Percentiles rank a stretch among this genome's conserved stretches.
phyloP scores from a whole-genome alignment of 2,797 vertebrate genomes.

The Australoheros facetus region DNA sequence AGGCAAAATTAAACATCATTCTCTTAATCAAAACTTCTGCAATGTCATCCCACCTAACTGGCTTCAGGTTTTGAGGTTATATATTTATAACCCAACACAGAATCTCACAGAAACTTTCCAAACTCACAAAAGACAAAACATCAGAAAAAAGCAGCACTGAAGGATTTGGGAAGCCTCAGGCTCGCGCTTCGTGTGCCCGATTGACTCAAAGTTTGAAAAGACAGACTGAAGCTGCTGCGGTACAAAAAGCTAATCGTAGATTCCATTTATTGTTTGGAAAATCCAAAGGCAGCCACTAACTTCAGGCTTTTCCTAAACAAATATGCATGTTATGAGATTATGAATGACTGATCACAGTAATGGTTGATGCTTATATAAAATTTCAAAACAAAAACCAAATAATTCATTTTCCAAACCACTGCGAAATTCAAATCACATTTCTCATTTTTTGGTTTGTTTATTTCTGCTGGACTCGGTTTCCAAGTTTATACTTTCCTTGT shows the following conservation, averaged over 20 bases:
- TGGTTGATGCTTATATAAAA: not conserved
- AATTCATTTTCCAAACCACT: not conserved
- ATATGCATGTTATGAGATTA: slow-evolving; percentile 2
- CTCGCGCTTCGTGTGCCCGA: not conserved
- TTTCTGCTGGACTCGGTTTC: not conserved
- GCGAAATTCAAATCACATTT: not conserved
- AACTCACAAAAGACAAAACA: not conserved
- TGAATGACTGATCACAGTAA: not conserved
- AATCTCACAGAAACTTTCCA: not conserved
- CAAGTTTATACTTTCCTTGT: not conserved
- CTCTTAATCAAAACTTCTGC: not conserved
- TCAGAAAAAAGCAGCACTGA: not conserved
- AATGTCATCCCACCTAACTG: not conserved
- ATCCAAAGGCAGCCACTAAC: not conserved
- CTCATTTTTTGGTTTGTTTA: not conserved
- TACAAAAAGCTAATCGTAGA: not conserved
- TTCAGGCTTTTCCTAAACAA: not conserved
- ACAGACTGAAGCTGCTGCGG: not conserved
- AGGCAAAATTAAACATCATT: not conserved
- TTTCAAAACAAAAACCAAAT: slow-evolving; percentile 1
- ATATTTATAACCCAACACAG: not conserved
- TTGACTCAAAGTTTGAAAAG: not conserved
- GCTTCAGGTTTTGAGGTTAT: not conserved
- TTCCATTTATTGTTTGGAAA: not conserved
- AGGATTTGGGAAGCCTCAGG: not conserved